These are phyloP conservation scores for Stenichneumon culpator DNA, from an alignment of 2,888 invertebrate genomes.

Conservation along the genomic window DNA sequence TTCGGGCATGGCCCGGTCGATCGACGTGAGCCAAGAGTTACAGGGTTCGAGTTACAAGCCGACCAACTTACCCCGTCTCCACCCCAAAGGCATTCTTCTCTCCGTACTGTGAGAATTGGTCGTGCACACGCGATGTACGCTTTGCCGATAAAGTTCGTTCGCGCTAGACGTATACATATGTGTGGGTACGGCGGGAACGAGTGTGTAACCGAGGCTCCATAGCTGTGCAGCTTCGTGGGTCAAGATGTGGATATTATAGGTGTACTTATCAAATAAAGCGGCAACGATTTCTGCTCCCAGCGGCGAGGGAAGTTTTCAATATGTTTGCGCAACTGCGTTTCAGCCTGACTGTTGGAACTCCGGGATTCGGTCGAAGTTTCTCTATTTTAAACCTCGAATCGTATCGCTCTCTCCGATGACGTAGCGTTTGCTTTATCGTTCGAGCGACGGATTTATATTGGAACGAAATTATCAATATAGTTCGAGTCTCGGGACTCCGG, in stretches of 20 bases:
- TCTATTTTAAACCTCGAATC: neutral
- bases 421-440: neutral
- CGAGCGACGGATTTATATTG: neutral
- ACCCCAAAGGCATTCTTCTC: constrained; percentile 27
- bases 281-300: neutral
- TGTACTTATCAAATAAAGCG: constrained; percentile 13
- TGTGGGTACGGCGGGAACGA: no score
- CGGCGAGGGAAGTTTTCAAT: neutral
- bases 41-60: constrained; percentile 40
- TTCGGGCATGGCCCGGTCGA: constrained; percentile 52
- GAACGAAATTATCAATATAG: neutral
- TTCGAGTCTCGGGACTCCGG: neutral
- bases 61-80: constrained; percentile 32
- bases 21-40: constrained; percentile 64
- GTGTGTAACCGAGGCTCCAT: constrained; percentile 15
- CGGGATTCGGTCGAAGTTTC: neutral
- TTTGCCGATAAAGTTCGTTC: constrained; percentile 61
- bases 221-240: neutral
- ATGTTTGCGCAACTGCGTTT: neutral
- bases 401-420: neutral
- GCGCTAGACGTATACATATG: neutral
- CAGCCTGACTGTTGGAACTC: neutral
- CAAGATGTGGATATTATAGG: constrained; percentile 2
- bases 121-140: constrained; percentile 64
- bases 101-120: constrained; percentile 53